phyloP scores from a whole-genome alignment of 2,888 invertebrate species.

The Pilophorus perplexus region DNA sequence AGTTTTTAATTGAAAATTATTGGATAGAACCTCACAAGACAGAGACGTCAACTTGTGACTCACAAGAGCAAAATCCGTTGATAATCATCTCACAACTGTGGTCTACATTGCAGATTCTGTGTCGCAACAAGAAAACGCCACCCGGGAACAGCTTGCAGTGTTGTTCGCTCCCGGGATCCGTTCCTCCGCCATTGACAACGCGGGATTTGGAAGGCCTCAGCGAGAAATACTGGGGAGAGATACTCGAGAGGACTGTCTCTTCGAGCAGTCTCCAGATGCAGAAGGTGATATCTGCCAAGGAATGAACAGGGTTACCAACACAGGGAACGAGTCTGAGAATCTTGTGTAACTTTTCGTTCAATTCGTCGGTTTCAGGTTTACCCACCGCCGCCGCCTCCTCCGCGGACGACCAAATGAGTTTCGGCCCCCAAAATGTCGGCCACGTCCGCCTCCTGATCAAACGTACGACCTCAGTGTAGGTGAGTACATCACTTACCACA shows the following conservation, averaged over 20 bases:
- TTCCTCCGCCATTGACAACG: constrained; percentile 50
- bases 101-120: constrained; percentile 50
- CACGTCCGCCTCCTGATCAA: constrained; percentile 38
- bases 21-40: too few species aligned
- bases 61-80: too few species aligned
- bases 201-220: constrained; percentile 66
- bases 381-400: constrained; percentile 44
- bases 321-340: background rate
- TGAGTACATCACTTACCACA: background rate
- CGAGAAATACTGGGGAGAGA: constrained; percentile 74
- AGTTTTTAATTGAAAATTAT: too few species aligned
- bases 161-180: constrained; percentile 50
- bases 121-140: constrained; percentile 47
- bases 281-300: constrained; percentile 34
- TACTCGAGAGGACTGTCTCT: constrained; percentile 72
- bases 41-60: too few species aligned
- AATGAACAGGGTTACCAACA: too few species aligned
- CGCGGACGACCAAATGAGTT: constrained; percentile 43
- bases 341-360: background rate
- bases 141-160: constrained; percentile 43
- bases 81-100: too few species aligned
- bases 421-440: constrained; percentile 39
- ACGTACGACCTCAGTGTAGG: constrained; percentile 39
- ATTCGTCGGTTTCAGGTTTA: constrained; percentile 21
- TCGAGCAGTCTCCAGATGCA: constrained; percentile 71